Base-by-base conservation (phyloP, 2,888 invertebrate genomes). In the Mystacides longicornis region DNA sequence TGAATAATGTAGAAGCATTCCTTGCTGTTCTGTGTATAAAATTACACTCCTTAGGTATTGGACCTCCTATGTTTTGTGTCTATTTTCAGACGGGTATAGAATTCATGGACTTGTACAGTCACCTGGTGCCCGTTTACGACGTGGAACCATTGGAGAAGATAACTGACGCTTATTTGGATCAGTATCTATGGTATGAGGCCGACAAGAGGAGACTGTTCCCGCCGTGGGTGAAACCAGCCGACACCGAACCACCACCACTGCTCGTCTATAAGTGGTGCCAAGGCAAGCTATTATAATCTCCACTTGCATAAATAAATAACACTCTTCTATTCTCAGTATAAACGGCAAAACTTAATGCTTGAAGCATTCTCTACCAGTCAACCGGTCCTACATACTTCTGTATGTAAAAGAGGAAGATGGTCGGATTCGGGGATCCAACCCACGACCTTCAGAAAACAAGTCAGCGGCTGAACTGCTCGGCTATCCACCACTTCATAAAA, bases 81-180 rank as follows among this genome's bases (percentile, higher is more conserved):
- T 62, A 62, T 67, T 57, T 57, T 47, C 61, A 90, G 87, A 90
- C 93, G 56, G 97, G 98, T 45, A 99, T 99, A 66, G 99, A 99
- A 72, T 99, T 99, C 72, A 99, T 99, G 99, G 99, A 99, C 71
- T 79, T 99, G 54, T 99, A 99, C 78, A 97, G 96, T 58, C 98
- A 99, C 68, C 74, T 99, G 60, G 95, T 99, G 60, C 99, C 99
- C 0, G 99, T 99, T 0, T 99, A 99, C 70, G 99, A 99, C 69
- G 97, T 99, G 43, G 99, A 99, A 67, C 99, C 99, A 0, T 75
- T 99, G 54, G 99, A 99, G 73, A 99, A 99, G 76, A 99, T 99
- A 60, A 99, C 99, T 0, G 99, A 99, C 69, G 99, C 99, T 0
- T 99, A 99, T 73, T 77, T 99, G 55, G 99, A 99, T 77, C 99